Base-by-base conservation (phyloP, 2,888 invertebrate species). In the Caradrina clavipalpis region DNA sequence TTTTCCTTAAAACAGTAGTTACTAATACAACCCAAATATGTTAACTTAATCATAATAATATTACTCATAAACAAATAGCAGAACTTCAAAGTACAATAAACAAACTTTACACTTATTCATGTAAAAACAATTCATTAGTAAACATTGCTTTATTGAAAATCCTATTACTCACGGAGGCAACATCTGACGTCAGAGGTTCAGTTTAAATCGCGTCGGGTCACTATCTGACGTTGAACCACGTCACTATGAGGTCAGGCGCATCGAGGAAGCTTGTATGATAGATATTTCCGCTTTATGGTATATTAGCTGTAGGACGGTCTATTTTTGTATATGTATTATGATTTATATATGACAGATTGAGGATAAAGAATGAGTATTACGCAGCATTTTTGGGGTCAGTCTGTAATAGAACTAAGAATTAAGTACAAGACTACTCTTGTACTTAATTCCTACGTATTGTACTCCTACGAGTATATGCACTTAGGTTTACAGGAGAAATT, bases 201-300 rank as follows among this genome's bases (percentile, higher is more conserved):
- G 57, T 65, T 54, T 69, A 61, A 70, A 69, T 60, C 61, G 10
- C 50, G 10, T 26, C 6, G 45, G 50, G 45, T 22, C 55, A 56
- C 59, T 39, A 69, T 62, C 57, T 70, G 83, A 76, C 65, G 68
- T 73, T 50, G 31, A 7, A 17, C 6, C 19, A 71, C 80, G 86
- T 88, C 85, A 84, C 61, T 42, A 55, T 88, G 87, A 86, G 76
- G 85, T 87, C 84, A 85, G 39, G 50, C 62, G 55, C 68, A 75
- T 69, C 54, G 54, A 73, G 56, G 77, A 80, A 82, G 79, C 80
- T 82, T 73, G 19, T 26, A 7, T 31, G 45, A 31, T 26, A 21
- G 4, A 68, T 53, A 22, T 22, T 31, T 61, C 19, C 21, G 49
- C 55, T n/a, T 11, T 22, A 21, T 45, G 22, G 31, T 26, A 11